Evolutionary conservation across 1,140 invertebrate genomes (phyloP).

Genomic region (Chionoecetes opilio): DNA sequence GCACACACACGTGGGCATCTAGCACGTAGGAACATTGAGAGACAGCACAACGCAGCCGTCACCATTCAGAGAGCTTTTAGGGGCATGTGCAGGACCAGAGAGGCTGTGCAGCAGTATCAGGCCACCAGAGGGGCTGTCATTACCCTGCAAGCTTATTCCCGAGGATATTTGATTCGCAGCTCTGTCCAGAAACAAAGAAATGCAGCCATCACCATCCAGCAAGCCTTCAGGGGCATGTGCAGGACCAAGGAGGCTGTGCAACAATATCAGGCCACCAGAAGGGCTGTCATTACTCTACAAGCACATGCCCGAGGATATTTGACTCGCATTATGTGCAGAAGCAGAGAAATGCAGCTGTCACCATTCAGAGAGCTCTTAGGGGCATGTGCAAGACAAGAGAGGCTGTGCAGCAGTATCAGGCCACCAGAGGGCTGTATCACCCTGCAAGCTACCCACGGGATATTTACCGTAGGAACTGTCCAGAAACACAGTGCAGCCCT

Average conservation of each 20-base stretch:
- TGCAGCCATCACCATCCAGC: conserved; percentile 46
- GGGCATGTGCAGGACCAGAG: neutral
- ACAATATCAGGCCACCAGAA: conserved; percentile 34
- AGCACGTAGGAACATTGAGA: neutral
- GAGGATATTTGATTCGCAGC: neutral
- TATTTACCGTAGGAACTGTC: neutral
- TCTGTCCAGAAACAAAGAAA: neutral
- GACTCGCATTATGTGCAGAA: neutral
- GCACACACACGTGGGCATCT: conserved; percentile 37
- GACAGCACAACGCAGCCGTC: conserved; percentile 1
- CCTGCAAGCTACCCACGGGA: neutral
- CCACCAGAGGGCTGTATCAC: neutral
- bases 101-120: neutral
- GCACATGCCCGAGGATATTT: neutral
- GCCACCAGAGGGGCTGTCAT: neutral
- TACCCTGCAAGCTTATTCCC: conserved; percentile 35
- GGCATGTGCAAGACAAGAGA: conserved; percentile 21
- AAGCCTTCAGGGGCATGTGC: conserved; percentile 22
- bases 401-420: neutral
- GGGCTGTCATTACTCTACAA: conserved; percentile 46
- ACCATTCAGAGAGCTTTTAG: conserved; percentile 45
- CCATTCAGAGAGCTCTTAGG: conserved; percentile 49
- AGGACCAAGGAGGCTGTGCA: neutral
- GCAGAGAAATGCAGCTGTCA: neutral
- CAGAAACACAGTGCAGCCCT: neutral